phyloP scores from a whole-genome alignment of 2,888 invertebrate genomes.

The Drosophila prolongata region DNA sequence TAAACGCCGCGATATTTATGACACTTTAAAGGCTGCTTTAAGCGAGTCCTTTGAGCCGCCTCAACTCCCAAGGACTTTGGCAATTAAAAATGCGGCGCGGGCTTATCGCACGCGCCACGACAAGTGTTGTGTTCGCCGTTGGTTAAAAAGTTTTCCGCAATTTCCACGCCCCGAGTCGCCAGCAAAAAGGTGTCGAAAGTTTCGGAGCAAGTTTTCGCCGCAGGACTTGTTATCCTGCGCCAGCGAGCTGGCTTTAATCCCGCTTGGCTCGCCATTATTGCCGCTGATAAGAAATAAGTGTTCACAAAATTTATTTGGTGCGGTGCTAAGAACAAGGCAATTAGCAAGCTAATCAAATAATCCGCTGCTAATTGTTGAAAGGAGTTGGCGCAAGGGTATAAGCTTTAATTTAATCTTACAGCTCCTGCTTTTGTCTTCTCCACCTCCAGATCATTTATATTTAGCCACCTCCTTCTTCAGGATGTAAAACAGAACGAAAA shows the following conservation, averaged over 20 bases:
- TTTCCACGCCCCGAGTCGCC: conserved; percentile 34
- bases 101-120: conserved; percentile 76
- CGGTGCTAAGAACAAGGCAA: conserved; percentile 47
- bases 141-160: conserved; percentile 59
- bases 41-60: conserved; percentile 4
- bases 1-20: conserved; percentile 63
- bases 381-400: not conserved
- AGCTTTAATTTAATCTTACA: not conserved
- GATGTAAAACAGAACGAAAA: not conserved
- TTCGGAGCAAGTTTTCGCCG: conserved; percentile 44
- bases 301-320: conserved; percentile 67
- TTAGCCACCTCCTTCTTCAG: not conserved
- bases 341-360: conserved; percentile 71
- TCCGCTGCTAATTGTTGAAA: conserved; percentile 55
- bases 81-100: conserved; percentile 73
- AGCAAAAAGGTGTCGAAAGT: conserved; percentile 46
- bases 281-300: conserved; percentile 73
- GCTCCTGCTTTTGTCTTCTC: not conserved
- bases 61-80: conserved; percentile 39
- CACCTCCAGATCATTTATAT: no score
- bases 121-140: conserved; percentile 47
- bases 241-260: conserved; percentile 63
- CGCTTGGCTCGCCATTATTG: conserved; percentile 57
- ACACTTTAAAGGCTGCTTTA: conserved; percentile 63
- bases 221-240: conserved; percentile 38